These are phyloP conservation scores for Tragelaphus buxtoni DNA, from an alignment of 2,113 vertebrate species.

Conservation along the genomic window DNA sequence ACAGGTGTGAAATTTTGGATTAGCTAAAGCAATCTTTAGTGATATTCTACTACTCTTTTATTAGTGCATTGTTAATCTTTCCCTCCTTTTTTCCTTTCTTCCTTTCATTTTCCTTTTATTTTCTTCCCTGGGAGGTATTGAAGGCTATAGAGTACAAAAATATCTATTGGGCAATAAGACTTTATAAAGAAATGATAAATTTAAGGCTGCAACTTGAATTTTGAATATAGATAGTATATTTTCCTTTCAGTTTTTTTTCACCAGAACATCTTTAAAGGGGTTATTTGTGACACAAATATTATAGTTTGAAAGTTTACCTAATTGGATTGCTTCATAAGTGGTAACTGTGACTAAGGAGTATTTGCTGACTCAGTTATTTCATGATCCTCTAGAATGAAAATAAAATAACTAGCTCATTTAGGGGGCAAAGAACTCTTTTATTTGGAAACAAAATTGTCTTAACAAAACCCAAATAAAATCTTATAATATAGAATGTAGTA, in stretches of 20 bases:
- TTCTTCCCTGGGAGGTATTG: not conserved
- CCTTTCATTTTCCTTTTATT: not conserved
- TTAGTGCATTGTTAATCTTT: not conserved
- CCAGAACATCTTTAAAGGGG: not conserved
- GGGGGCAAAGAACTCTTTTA: not conserved
- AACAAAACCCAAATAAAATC: conserved; percentile 23
- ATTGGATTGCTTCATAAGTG: not conserved
- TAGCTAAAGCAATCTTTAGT: not conserved
- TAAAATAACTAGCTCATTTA: not conserved
- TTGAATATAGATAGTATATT: not conserved
- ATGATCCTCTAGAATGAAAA: not conserved
- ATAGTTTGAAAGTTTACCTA: not conserved
- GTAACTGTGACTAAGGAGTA: not conserved
- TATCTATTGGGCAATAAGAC: not conserved
- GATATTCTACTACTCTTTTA: not conserved
- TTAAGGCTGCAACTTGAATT: not conserved
- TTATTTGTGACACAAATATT: not conserved
- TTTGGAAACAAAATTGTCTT: not conserved
- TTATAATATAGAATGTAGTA: not conserved
- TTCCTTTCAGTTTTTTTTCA: not conserved
- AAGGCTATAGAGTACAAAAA: not conserved
- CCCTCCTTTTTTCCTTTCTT: not conserved
- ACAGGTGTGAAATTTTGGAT: not conserved
- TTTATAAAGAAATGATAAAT: not conserved
- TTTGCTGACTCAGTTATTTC: not conserved